These are phyloP conservation scores for Dicentrarchus labrax DNA, from an alignment of 2,113 vertebrate species.

Conservation along the genomic window DNA sequence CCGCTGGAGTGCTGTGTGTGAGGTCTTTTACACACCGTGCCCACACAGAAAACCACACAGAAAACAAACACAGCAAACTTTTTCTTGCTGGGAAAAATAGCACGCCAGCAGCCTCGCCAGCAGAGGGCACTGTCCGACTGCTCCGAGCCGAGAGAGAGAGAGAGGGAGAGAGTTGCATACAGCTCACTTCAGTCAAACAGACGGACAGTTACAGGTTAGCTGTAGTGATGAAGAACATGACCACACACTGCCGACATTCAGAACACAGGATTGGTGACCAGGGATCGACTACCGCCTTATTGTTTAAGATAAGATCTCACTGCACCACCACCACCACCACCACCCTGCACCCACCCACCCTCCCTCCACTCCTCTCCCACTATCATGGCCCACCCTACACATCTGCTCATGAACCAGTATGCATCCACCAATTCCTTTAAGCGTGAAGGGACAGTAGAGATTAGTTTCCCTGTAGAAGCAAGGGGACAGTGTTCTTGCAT, in stretches of 20 bases:
- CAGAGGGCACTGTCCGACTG: constrained; percentile 67
- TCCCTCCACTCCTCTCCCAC: constrained; percentile 39
- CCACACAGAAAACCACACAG: constrained; percentile 36
- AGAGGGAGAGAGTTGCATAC: background rate
- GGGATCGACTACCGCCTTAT: constrained; percentile 59
- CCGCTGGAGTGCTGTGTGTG: constrained; percentile 1
- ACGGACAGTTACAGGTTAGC: constrained; percentile 37
- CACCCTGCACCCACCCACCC: constrained; percentile 13
- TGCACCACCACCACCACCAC: constrained; percentile 12
- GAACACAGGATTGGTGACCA: constrained; percentile 41
- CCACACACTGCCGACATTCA: constrained; percentile 62
- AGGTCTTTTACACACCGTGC: constrained; percentile 11
- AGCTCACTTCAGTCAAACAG: constrained; percentile 17
- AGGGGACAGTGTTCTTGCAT: constrained; percentile 65
- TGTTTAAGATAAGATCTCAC: constrained; percentile 51
- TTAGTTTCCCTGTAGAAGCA: constrained; percentile 58
- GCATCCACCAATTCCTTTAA: constrained; percentile 65
- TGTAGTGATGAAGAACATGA: constrained; percentile 29
- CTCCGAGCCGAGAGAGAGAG: background rate
- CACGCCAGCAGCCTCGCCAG: constrained; percentile 43
- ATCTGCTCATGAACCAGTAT: constrained; percentile 57
- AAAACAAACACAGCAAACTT: constrained; percentile 9
- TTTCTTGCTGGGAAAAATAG: background rate
- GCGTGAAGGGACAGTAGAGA: constrained; percentile 52
- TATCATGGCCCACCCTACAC: constrained; percentile 50